Evolutionary conservation across 2,888 invertebrate genomes (phyloP), one percentile per base, ranked within the genome.

Genomic region (Eilema caniola): DNA sequence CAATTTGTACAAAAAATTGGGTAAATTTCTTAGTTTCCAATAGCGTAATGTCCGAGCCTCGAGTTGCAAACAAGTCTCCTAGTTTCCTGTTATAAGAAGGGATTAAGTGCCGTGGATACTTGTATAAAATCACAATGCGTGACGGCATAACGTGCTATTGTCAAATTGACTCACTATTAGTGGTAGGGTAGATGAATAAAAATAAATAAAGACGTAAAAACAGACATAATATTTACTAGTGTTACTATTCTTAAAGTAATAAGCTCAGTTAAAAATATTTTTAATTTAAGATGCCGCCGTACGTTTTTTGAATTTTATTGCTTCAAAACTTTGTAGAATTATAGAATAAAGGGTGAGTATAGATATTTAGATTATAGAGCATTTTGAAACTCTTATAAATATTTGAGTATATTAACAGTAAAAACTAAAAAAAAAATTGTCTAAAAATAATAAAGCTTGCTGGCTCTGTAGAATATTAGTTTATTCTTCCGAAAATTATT

Each of bases 401-500:
- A 57, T 31, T 65, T n/a, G n/a, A 59, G 47, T 59, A 7, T 67
- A 12, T 31, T 28, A 37, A 41, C 25, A 16, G 25, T 41, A 31
- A 28, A 28, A 53, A 28, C 33, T 47, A 28, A 60, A 24, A 12
- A 24, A 12, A 37, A 23, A 14, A 10, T 69, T 65, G 64, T 20
- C 23, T 65, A 69, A 47, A 53, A 60, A 64, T 37, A 41, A 47
- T 31, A 57, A 59, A 69, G 53, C 61, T 69, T 61, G 65, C 14
- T 65, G 47, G 70, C 70, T 66, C 70, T 62, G 33, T 64, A 67
- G 65, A 66, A 56, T n/a, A 61, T 47, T 37, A 12, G 24, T 60
- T 53, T 64, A 73, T 78, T 88, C 87, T 90, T 90, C 88, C 88
- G 89, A 87, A 85, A 83, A 78, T 57, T 70, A 67, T 63, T 66